phyloP scores from a whole-genome alignment of 2,888 invertebrate species.

The Chaitophorus viminalis region DNA sequence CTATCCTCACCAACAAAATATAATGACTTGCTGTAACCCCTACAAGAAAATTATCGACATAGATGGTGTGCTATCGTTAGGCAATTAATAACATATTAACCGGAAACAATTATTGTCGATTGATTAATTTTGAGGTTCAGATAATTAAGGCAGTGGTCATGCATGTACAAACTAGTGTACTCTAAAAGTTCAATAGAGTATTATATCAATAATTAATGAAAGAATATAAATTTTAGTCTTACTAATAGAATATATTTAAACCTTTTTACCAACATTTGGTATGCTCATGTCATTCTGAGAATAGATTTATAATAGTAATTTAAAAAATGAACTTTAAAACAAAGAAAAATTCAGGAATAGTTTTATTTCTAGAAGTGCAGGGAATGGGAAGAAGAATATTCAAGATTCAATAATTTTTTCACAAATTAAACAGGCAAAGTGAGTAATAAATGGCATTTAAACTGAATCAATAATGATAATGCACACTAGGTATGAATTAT shows the following conservation, averaged over 20 bases:
- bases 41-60: too few relatives aligned
- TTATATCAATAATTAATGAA: constrained; percentile 39
- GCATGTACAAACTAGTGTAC: too few relatives aligned
- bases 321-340: not conserved
- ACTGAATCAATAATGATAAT: constrained; percentile 31
- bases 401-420: constrained; percentile 32
- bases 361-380: constrained; percentile 49
- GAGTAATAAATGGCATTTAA: constrained; percentile 32
- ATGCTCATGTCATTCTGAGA: not conserved
- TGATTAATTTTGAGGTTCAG: too few relatives aligned
- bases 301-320: constrained; percentile 6
- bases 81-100: too few relatives aligned
- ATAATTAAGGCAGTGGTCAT: too few relatives aligned
- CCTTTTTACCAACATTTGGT: not conserved
- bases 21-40: too few relatives aligned
- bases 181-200: too few relatives aligned
- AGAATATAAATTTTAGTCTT: constrained; percentile 22
- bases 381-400: constrained; percentile 54
- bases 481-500: constrained; percentile 35
- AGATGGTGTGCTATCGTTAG: too few relatives aligned
- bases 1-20: too few relatives aligned
- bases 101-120: too few relatives aligned
- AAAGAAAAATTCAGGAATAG: constrained; percentile 22
- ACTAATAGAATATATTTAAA: not conserved
- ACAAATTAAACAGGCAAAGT: constrained; percentile 50